phyloP scores from a whole-genome alignment of 2,797 vertebrate genomes.

The Balearica regulorum region DNA sequence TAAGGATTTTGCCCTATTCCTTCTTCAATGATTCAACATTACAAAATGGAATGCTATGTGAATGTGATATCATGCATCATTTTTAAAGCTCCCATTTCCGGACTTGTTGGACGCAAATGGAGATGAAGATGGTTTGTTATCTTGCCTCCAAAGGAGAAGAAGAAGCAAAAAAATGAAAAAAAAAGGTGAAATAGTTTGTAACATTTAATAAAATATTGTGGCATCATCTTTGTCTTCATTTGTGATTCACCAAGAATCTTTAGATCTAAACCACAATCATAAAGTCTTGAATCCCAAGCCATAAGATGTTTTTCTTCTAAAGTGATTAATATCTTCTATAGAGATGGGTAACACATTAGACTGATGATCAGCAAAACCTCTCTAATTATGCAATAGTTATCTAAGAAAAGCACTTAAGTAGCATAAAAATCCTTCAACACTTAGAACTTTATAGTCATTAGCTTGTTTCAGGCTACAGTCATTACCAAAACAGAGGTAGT shows the following conservation, averaged over 20 bases:
- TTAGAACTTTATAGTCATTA: not conserved
- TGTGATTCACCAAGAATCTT: not conserved
- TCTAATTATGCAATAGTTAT: not conserved
- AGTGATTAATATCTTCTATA: not conserved
- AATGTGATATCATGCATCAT: not conserved
- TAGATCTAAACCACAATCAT: not conserved
- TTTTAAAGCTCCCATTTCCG: not conserved
- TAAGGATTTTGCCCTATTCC: not conserved
- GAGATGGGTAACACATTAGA: not conserved
- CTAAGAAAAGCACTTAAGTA: not conserved
- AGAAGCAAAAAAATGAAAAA: not conserved
- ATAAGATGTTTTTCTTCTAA: not conserved
- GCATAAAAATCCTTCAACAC: not conserved
- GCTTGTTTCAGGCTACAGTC: not conserved
- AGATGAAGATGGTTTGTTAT: not conserved
- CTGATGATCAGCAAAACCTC: not conserved
- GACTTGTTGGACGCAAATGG: not conserved
- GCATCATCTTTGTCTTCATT: not conserved
- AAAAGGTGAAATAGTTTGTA: not conserved
- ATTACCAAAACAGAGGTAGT: not conserved
- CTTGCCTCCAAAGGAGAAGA: not conserved
- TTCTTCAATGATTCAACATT: not conserved
- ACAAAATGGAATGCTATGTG: not conserved
- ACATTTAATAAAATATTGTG: not conserved
- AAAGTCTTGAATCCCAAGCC: not conserved